Evolutionary conservation across 2,797 vertebrate species (phyloP), one percentile per base, ranked within the genome.

Genomic region (Naso thynnoides): DNA sequence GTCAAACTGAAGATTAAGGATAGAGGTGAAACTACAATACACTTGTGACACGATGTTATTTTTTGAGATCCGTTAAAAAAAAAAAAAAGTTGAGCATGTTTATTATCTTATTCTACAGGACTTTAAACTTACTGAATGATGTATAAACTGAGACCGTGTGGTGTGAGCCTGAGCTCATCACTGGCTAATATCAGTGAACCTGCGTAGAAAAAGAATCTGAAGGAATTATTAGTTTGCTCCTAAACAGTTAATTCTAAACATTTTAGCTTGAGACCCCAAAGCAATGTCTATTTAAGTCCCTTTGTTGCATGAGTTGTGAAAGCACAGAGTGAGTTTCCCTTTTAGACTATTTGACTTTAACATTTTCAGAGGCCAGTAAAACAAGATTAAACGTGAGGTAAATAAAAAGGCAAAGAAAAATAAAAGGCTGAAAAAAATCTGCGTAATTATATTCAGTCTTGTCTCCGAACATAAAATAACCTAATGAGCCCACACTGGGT

Each of bases 261-360:
- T 59, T 57, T 39, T 48, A 5, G 1, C 6, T 23, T 44, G 6
- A n/a, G 13, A 33, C 31, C 33, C 33, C 4, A 59, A 60, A 59
- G 2, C 33, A 55, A 31, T 53, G 39, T 36, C 0, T 16, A 6
- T 24, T 26, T 26, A 36, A 10, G 11, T 47, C 18, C 19, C 4
- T 2, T 56, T 0, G 0, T 33, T 52, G 18, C 19, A 63, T 45
- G 19, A 29, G 27, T 11, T 58, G 33, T 48, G 23, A 63, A 27
- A 44, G 2, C 47, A 58, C 1, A 41, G 39, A 47, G 45, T 21
- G n/a, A 47, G 57, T 82, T 75, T 27, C 45, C 15, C 47, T 58
- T 69, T 53, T 29, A 54, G 18, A 49, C 15, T 2, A 1, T 48
- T 54, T 62, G 48, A 70, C 18, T 27, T 36, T 56, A 52, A 58